These are phyloP conservation scores for Apteryx mantelli DNA, from an alignment of 2,113 vertebrate genomes.

Conservation along the genomic window DNA sequence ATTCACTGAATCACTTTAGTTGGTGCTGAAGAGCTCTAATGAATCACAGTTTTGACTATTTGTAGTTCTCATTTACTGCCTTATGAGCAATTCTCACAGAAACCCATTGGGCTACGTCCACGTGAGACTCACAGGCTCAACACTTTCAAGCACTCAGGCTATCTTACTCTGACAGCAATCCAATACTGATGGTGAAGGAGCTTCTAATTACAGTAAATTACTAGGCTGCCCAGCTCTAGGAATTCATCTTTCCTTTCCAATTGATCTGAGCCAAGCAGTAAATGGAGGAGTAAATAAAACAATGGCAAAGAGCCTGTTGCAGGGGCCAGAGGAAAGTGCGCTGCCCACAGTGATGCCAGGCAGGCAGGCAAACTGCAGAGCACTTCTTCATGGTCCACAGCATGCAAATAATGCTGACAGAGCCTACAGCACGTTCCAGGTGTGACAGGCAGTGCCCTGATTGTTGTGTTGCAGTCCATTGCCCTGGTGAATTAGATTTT, in stretches of 20 bases:
- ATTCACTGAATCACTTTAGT: not conserved
- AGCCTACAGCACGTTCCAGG: not conserved
- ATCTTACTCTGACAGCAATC: not conserved
- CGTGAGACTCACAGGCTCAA: not conserved
- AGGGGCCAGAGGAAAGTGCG: not conserved
- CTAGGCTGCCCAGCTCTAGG: not conserved
- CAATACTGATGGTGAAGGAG: not conserved
- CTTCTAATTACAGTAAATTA: not conserved
- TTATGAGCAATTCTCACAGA: not conserved
- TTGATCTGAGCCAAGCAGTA: not conserved
- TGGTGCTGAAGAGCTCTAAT: not conserved
- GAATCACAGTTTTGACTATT: not conserved
- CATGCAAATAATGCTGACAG: not conserved
- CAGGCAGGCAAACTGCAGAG: not conserved
- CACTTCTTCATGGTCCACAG: not conserved
- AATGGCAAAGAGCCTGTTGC: accelerated
- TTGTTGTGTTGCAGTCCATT: not conserved
- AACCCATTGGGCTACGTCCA: not conserved
- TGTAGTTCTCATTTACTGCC: not conserved
- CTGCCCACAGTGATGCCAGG: not conserved
- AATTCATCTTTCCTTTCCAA: not conserved
- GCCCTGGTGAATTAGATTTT: not conserved
- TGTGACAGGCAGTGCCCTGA: accelerated
- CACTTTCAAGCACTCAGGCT: not conserved
- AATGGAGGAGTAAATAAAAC: not conserved